Base-by-base conservation (phyloP, 1,140 invertebrate species). In the Caenorhabditis inopinata region DNA sequence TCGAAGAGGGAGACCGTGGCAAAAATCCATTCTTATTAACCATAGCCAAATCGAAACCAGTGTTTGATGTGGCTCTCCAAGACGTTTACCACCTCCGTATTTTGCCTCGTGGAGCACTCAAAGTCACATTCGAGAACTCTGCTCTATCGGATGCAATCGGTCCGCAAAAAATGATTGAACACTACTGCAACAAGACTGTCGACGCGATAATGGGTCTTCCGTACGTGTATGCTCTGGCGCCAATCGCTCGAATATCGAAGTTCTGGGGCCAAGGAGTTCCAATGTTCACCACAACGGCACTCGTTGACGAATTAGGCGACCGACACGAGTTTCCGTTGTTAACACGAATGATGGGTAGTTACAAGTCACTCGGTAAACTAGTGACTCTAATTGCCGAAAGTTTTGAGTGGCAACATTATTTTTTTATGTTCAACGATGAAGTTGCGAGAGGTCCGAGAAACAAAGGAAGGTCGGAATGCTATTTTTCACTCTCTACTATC, bases 211-310 rank as follows among this genome's bases (percentile, higher is more conserved):
- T 96, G 84, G 95, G 95, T 0, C 93, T 95, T 0, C 92, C 94
- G 1, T 96, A 95, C 89, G 94, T 95, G 84, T 96, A 95, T 89
- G 94, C 94, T 3, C 91, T 96, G 74, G 94, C 95, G 0, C 94
- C 95, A 0, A 94, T 97, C 1, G 93, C 94, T 0, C 91, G 95
- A 14, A 96, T 95, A 86, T 92, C 94, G 0, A 92, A 93, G 5
- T 92, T 92, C n/a, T 97, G 95, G 95, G 90, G 49, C 21, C 62
- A 47, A n/a, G 87, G 92, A 1, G 93, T 95, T 21, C 95, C 95
- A 0, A 92, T 96, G 0, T 88, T 97, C 6, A 95, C 94, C 1
- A 92, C 94, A 0, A 94, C 93, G 0, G 95, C 92, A 0, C 93
- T 94, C 85, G 93, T 93, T 0, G 92, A 94, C 78, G 92, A 93